Conservation (phyloP, 2,797 vertebrate species). For the Onychomys arenicola region DNA sequence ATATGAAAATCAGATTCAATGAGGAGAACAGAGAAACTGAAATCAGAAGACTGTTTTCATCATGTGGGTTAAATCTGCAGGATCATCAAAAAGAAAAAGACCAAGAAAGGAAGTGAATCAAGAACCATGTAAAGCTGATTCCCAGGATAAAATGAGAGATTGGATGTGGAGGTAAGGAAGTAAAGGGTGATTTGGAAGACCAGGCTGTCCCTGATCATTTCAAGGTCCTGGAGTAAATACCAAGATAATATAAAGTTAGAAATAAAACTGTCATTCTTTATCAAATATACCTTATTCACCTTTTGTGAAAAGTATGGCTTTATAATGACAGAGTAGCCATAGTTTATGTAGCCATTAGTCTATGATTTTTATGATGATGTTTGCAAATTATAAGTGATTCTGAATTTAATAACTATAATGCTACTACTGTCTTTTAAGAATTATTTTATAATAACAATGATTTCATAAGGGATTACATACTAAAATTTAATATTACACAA, state of each 20-base stretch:
- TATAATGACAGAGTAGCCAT: neutral
- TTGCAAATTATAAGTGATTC: conserved; percentile 10
- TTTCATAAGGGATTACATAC: conserved; percentile 6
- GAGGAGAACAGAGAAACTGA: neutral
- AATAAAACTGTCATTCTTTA: neutral
- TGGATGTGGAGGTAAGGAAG: neutral
- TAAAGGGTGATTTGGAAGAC: neutral
- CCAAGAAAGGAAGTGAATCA: neutral
- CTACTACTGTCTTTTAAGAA: neutral
- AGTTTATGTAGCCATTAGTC: neutral
- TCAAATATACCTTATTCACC: neutral
- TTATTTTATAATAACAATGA: neutral
- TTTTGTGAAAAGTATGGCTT: conserved; percentile 12
- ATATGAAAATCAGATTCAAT: neutral
- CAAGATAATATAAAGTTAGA: neutral
- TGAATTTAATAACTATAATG: neutral
- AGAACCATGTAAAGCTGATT: neutral
- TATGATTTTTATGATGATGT: neutral
- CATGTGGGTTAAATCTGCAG: neutral
- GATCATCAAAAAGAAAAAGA: neutral
- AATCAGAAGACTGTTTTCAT: neutral
- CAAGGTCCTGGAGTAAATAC: neutral
- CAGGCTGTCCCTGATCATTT: neutral
- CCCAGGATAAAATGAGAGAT: neutral
- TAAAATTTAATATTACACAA: conserved; percentile 30